These are phyloP conservation scores for Aethina tumida DNA, from an alignment of 1,140 invertebrate species.

Conservation along the genomic window DNA sequence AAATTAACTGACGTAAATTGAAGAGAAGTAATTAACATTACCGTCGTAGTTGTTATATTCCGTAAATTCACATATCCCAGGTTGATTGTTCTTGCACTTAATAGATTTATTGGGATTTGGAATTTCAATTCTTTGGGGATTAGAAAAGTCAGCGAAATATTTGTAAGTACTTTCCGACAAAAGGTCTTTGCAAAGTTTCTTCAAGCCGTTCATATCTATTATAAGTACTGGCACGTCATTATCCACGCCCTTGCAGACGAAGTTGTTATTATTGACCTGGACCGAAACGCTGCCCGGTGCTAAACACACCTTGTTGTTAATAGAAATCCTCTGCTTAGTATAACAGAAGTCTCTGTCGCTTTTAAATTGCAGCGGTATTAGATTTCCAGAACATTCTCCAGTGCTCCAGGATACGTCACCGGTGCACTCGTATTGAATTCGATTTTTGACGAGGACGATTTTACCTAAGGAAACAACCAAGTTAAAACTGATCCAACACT, in stretches of 20 bases:
- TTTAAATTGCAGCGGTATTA: constrained; percentile 1
- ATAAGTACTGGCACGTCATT: background rate
- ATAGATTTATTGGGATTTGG: constrained; percentile 12
- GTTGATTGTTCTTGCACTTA: too few species aligned
- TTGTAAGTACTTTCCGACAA: background rate
- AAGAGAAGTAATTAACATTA: too few species aligned
- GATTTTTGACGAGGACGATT: background rate
- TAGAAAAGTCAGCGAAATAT: constrained; percentile 8
- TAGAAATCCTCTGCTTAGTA: background rate
- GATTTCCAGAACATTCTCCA: background rate
- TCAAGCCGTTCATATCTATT: constrained; percentile 6
- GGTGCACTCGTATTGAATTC: background rate
- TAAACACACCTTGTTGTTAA: constrained; percentile 10
- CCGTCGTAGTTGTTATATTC: too few species aligned
- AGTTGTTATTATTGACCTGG: background rate
- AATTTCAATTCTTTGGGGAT: constrained; percentile 4
- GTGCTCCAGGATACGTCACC: background rate
- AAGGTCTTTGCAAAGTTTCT: constrained; percentile 6
- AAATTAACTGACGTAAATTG: too few species aligned
- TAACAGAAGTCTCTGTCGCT: background rate
- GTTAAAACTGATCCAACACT: background rate
- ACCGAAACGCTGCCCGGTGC: constrained; percentile 1
- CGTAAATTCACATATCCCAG: too few species aligned
- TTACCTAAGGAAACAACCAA: constrained; percentile 1
- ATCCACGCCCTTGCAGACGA: background rate